phyloP scores from a whole-genome alignment of 2,888 invertebrate species.

The Agrochola circellaris region DNA sequence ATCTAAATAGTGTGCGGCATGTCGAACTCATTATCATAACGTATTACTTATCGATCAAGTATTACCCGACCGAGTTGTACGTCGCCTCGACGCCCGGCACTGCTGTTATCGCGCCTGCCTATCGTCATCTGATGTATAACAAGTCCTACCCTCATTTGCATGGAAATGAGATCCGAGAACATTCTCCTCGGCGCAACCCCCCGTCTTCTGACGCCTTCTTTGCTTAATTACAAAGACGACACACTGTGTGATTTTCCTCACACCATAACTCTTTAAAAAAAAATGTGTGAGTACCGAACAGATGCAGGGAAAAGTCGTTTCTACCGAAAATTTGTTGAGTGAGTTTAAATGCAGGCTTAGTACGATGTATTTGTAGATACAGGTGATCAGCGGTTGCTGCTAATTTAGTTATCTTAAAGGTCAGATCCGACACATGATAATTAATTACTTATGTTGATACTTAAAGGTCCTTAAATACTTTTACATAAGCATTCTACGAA shows the following conservation, averaged over 20 bases:
- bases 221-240: constrained; percentile 87
- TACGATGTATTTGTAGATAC: constrained; percentile 39
- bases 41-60: constrained; percentile 75
- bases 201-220: constrained; percentile 87
- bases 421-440: constrained; percentile 58
- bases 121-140: constrained; percentile 78
- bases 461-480: constrained; percentile 52
- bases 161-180: constrained; percentile 89
- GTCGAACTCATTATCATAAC: constrained; percentile 69
- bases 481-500: constrained; percentile 18
- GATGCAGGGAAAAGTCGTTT: background rate
- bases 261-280: constrained; percentile 63
- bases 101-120: constrained; percentile 74
- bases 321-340: constrained; percentile 9
- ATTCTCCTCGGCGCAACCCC: constrained; percentile 82
- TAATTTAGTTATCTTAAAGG: constrained; percentile 59
- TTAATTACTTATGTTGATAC: constrained; percentile 57
- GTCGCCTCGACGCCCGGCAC: constrained; percentile 56
- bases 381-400: constrained; percentile 48
- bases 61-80: constrained; percentile 69
- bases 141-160: constrained; percentile 88
- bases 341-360: constrained; percentile 2
- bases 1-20: constrained; percentile 56
- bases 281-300: constrained; percentile 33
- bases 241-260: constrained; percentile 77